phyloP scores from a whole-genome alignment of 2,888 invertebrate genomes.

The Dryobota labecula region DNA sequence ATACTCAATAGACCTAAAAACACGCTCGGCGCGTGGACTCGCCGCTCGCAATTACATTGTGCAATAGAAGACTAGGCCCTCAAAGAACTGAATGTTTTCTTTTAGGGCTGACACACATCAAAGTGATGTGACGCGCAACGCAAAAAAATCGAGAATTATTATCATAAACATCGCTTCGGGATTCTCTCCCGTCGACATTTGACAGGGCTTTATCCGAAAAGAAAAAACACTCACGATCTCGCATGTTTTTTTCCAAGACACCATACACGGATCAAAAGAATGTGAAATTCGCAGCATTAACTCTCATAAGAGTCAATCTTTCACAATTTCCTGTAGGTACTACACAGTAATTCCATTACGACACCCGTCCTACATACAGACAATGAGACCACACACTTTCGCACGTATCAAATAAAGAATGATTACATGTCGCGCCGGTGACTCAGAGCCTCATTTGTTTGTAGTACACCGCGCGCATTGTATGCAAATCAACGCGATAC shows the following conservation, averaged over 20 bases:
- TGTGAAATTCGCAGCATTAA: constrained; percentile 39
- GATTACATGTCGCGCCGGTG: constrained; percentile 62
- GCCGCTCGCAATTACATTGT: too few species aligned
- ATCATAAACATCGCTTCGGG: neutral
- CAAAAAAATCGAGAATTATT: neutral
- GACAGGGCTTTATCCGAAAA: constrained; percentile 7
- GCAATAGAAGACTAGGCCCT: too few species aligned
- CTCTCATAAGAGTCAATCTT: constrained; percentile 59
- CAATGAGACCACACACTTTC: constrained; percentile 62
- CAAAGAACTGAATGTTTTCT: neutral
- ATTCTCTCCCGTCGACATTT: neutral
- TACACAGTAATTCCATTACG: constrained; percentile 71
- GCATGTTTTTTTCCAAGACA: neutral
- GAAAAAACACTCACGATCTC: constrained; percentile 4
- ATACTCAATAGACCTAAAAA: too few species aligned
- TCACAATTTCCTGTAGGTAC: constrained; percentile 68
- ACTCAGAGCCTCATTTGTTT: constrained; percentile 73
- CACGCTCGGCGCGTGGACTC: too few species aligned
- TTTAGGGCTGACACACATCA: neutral
- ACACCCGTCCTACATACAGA: constrained; percentile 64
- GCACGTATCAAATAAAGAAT: constrained; percentile 64
- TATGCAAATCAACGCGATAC: constrained; percentile 78
- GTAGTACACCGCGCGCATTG: constrained; percentile 75
- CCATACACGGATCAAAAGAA: constrained; percentile 37
- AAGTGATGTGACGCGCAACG: neutral